Percentiles rank a stretch among this genome's conserved stretches.
Conservation (phyloP, 2,888 invertebrate genomes). For the Aproaerema taeniolella region DNA sequence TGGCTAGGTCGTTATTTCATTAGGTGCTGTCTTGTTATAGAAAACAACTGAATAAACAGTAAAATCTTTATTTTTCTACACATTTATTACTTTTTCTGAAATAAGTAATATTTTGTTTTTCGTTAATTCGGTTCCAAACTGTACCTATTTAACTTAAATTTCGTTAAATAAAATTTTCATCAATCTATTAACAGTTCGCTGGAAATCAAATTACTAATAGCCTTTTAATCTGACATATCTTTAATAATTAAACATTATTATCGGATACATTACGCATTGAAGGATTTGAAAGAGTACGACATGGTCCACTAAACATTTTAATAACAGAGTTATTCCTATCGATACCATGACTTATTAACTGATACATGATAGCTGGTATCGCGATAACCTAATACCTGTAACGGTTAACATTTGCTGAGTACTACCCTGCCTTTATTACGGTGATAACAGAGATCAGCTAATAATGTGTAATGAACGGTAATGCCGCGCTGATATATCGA, state of each 20-base stretch:
- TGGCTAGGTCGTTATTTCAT: no score
- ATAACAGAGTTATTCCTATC: constrained; percentile 28
- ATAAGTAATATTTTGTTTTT: no score
- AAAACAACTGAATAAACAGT: no score
- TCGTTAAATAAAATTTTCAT: no score
- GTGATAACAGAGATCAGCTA: constrained; percentile 32
- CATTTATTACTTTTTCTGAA: no score
- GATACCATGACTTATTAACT: constrained; percentile 31
- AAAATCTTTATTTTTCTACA: no score
- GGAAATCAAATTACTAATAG: no score
- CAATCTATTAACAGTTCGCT: no score
- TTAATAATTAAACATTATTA: constrained; percentile 7
- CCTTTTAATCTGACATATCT: no score
- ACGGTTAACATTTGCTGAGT: constrained; percentile 11
- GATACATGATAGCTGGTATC: constrained; percentile 30
- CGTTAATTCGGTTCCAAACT: no score
- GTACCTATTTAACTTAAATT: no score
- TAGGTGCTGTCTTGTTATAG: no score
- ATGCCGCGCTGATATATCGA: constrained; percentile 17
- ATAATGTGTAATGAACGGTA: constrained; percentile 33
- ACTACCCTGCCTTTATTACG: constrained; percentile 13
- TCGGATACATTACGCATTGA: constrained; percentile 10
- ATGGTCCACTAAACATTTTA: constrained; percentile 30
- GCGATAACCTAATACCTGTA: constrained; percentile 28
- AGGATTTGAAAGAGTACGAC: constrained; percentile 19